Percentiles rank a stretch among this genome's conserved stretches.
Evolutionary conservation across 1,140 invertebrate genomes (phyloP).

Genomic region (Atta texana): DNA sequence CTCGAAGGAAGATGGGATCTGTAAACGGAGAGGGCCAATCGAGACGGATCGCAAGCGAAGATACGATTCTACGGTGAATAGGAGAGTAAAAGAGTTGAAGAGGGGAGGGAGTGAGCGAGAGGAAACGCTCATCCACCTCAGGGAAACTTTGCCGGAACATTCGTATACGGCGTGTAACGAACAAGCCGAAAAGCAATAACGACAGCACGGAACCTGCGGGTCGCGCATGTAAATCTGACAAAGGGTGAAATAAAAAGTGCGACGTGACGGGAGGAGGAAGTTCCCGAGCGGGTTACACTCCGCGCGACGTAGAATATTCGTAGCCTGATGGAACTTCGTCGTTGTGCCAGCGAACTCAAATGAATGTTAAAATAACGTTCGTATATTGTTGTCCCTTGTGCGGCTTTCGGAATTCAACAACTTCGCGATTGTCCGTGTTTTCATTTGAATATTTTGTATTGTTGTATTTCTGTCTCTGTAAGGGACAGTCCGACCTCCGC

Average conservation of each 20-base stretch:
- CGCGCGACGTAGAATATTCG: conserved; percentile 17
- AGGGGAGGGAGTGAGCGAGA: neutral
- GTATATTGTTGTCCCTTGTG: conserved; percentile 26
- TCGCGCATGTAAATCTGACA: conserved; percentile 56
- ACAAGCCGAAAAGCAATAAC: conserved; percentile 60
- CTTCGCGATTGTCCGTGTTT: conserved; percentile 15
- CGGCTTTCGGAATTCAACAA: conserved; percentile 18
- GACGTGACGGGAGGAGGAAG: conserved; percentile 20
- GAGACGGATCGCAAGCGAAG: conserved; percentile 22
- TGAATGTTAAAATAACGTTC: conserved; percentile 58
- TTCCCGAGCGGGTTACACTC: conserved; percentile 45
- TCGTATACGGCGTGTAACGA: conserved; percentile 49
- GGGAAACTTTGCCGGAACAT: conserved; percentile 33
- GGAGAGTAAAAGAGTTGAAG: neutral
- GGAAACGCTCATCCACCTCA: conserved; percentile 1
- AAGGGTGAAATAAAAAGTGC: conserved; percentile 54
- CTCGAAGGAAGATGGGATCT: conserved; percentile 40
- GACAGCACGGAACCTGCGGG: conserved; percentile 29
- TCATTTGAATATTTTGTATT: conserved; percentile 29
- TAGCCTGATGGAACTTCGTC: conserved; percentile 15
- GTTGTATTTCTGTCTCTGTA: neutral
- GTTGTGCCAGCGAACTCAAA: conserved; percentile 42
- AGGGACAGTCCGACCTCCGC: neutral
- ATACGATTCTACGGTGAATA: neutral
- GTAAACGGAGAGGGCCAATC: conserved; percentile 18